These are phyloP conservation scores for Dysmachus trigonus DNA, from an alignment of 2,888 invertebrate genomes.

Conservation along the genomic window DNA sequence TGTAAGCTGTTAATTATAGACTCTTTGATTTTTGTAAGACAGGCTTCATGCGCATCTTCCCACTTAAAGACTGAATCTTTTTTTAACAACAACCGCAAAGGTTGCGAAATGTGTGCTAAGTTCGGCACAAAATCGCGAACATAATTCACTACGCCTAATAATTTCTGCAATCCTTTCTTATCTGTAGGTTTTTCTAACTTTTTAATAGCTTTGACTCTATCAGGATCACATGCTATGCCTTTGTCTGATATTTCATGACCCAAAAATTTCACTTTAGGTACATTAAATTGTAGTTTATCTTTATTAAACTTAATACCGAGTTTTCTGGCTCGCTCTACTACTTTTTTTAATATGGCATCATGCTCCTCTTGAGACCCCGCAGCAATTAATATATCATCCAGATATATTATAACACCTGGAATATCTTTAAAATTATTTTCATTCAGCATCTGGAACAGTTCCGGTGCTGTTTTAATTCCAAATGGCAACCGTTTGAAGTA, in stretches of 20 bases:
- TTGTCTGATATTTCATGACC: background rate
- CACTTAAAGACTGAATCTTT: conserved; percentile 48
- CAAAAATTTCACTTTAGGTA: background rate
- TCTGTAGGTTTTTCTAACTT: conserved; percentile 46
- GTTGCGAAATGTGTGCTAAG: background rate
- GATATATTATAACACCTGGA: no score
- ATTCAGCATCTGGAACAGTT: no score
- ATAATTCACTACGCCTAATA: conserved; percentile 52
- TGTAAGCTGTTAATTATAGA: background rate
- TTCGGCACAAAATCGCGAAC: background rate
- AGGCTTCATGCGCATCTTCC: conserved; percentile 45
- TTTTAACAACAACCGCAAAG: conserved; percentile 50
- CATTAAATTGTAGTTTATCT: background rate
- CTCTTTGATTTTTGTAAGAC: conserved; percentile 40
- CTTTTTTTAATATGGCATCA: background rate
- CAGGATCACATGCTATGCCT: background rate
- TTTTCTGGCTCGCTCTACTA: conserved; percentile 9
- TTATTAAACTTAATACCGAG: conserved; percentile 4
- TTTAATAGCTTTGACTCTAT: conserved; percentile 41
- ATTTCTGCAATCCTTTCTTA: conserved; percentile 49
- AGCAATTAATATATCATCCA: no score
- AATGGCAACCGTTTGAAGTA: no score
- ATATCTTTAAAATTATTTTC: no score
- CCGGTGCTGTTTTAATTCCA: no score
- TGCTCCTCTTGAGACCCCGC: no score